Conservation (phyloP, 2,888 invertebrate genomes). For the Hypsopygia costalis region DNA sequence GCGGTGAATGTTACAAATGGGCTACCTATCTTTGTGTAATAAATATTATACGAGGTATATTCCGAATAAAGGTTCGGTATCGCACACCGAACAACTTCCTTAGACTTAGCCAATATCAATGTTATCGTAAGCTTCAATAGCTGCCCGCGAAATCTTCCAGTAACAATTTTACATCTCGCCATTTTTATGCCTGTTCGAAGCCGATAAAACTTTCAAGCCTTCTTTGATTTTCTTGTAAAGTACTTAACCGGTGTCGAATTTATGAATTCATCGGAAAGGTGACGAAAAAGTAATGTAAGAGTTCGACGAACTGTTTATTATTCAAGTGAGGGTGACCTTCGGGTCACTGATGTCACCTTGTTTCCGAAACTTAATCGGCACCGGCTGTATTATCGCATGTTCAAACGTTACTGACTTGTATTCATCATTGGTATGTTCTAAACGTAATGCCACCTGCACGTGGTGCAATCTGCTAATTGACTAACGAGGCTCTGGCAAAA, state of each 20-base stretch:
- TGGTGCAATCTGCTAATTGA: no score
- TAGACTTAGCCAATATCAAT: no score
- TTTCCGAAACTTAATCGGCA: slow-evolving; percentile 68
- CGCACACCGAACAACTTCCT: no score
- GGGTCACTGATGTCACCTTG: slow-evolving; percentile 73
- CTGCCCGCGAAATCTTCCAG: background rate
- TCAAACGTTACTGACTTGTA: slow-evolving; percentile 48
- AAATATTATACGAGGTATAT: background rate
- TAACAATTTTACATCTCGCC: slow-evolving; percentile 2
- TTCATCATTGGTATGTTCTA: slow-evolving; percentile 48
- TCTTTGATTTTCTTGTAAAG: slow-evolving; percentile 13
- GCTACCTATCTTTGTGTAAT: slow-evolving; percentile 18
- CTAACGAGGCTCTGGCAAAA: no score
- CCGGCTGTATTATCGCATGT: slow-evolving; percentile 42
- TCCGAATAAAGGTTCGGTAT: no score
- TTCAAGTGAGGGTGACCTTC: slow-evolving; percentile 62
- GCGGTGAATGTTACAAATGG: slow-evolving; percentile 1
- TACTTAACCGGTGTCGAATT: slow-evolving; percentile 11
- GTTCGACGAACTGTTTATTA: slow-evolving; percentile 62
- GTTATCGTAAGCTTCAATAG: background rate
- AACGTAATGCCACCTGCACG: no score
- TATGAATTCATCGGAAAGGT: slow-evolving; percentile 25
- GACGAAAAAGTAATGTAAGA: slow-evolving; percentile 32
- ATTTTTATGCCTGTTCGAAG: slow-evolving; percentile 13
- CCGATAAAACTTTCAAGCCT: slow-evolving; percentile 17